Conservation (phyloP, 2,113 vertebrate genomes). For the Catagonus wagneri region DNA sequence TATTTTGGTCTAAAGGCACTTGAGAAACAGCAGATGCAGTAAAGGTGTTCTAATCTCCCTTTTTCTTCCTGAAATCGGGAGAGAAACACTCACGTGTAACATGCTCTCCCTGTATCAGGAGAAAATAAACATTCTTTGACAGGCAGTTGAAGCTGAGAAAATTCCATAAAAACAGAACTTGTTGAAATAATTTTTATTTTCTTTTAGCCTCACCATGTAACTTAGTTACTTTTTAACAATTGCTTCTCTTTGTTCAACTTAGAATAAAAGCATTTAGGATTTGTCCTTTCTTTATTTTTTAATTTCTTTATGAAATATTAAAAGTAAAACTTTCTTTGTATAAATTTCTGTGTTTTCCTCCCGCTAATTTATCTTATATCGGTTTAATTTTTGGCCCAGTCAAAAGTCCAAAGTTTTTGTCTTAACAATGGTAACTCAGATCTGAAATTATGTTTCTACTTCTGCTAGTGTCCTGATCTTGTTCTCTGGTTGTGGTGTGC, state of each 20-base stretch:
- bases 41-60: background rate
- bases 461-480: background rate
- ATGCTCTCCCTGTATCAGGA: background rate
- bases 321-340: background rate
- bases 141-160: background rate
- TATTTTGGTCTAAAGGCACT: background rate
- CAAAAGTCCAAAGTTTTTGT: background rate
- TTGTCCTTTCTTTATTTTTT: background rate
- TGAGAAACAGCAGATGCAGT: background rate
- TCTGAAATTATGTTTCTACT: background rate
- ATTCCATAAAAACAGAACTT: background rate
- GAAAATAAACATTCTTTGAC: background rate
- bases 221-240: background rate
- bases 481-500: accelerated
- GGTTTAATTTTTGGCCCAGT: background rate
- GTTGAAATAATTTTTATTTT: background rate
- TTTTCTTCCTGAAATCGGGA: background rate
- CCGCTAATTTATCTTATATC: background rate
- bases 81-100: background rate
- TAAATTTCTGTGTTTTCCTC: background rate
- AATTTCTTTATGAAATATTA: background rate
- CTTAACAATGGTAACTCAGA: background rate
- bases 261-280: background rate
- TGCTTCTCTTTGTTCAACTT: background rate
- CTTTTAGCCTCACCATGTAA: background rate